Conservation (phyloP, 37 sponge, comb jelly and placozoan species). For the Ianthella basta region DNA sequence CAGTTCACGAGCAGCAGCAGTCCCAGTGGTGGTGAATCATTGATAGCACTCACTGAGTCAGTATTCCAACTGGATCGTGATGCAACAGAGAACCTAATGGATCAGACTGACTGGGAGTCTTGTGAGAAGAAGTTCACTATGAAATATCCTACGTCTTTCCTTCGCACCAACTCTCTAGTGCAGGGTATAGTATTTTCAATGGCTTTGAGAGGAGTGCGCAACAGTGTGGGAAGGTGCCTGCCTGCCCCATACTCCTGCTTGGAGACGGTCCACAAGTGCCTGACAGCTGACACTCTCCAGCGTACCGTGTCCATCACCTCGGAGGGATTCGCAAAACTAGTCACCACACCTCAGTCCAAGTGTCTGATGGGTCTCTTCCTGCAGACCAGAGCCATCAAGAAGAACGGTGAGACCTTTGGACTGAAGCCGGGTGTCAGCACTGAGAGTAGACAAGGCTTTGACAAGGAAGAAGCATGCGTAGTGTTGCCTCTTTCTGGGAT, state of each 20-base stretch:
- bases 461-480: neutral
- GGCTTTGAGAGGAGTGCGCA: slow-evolving; percentile 31
- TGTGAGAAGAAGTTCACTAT: slow-evolving; percentile 12
- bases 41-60: neutral
- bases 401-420: slow-evolving; percentile 30
- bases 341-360: slow-evolving; percentile 48
- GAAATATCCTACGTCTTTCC: slow-evolving; percentile 5
- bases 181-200: slow-evolving; percentile 29
- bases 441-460: neutral
- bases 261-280: slow-evolving; percentile 46
- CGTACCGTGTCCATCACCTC: slow-evolving; percentile 31
- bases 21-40: neutral
- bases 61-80: neutral
- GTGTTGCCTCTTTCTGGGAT: slow-evolving; percentile 25
- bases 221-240: slow-evolving; percentile 20
- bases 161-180: neutral
- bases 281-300: slow-evolving; percentile 19
- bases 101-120: neutral
- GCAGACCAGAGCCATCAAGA: slow-evolving; percentile 40
- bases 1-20: too few relatives aligned
- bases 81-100: neutral
- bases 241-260: slow-evolving; percentile 57
- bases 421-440: neutral
- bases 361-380: slow-evolving; percentile 61
- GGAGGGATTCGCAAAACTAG: slow-evolving; percentile 33